These are phyloP conservation scores for Cyclura pinguis DNA, from an alignment of 2,797 vertebrate species.

Conservation along the genomic window DNA sequence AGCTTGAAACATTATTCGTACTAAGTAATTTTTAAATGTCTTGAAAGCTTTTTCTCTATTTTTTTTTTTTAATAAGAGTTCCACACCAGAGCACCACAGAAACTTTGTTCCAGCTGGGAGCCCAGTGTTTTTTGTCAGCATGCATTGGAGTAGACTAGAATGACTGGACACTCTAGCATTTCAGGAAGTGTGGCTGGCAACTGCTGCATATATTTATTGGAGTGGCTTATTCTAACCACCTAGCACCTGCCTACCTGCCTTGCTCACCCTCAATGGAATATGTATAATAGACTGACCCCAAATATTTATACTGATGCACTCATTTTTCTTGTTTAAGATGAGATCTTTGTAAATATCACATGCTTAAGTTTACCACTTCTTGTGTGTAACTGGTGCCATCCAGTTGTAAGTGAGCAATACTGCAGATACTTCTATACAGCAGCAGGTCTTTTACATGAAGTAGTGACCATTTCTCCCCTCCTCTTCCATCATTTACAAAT, in stretches of 20 bases:
- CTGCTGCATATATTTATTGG: background rate
- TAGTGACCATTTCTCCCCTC: too few relatives aligned
- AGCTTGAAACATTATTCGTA: background rate
- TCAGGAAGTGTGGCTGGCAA: background rate
- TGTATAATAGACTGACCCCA: background rate
- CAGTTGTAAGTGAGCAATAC: constrained; percentile 9
- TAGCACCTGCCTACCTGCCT: background rate
- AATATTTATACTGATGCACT: constrained; percentile 1
- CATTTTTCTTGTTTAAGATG: background rate
- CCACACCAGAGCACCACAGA: too few relatives aligned
- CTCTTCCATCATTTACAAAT: background rate
- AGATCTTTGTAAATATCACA: background rate
- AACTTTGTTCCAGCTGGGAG: too few relatives aligned
- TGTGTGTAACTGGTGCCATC: constrained; percentile 10
- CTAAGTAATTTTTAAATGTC: too few relatives aligned
- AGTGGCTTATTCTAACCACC: background rate
- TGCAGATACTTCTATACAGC: background rate
- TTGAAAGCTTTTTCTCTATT: too few relatives aligned
- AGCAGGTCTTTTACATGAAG: background rate
- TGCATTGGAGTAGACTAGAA: background rate
- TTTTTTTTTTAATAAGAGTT: too few relatives aligned
- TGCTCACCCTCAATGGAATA: background rate
- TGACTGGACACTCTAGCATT: background rate
- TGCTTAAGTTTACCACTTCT: background rate
- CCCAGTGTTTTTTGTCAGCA: too few relatives aligned